Base-by-base conservation (phyloP, 2,797 vertebrate genomes). In the Onychomys arenicola region DNA sequence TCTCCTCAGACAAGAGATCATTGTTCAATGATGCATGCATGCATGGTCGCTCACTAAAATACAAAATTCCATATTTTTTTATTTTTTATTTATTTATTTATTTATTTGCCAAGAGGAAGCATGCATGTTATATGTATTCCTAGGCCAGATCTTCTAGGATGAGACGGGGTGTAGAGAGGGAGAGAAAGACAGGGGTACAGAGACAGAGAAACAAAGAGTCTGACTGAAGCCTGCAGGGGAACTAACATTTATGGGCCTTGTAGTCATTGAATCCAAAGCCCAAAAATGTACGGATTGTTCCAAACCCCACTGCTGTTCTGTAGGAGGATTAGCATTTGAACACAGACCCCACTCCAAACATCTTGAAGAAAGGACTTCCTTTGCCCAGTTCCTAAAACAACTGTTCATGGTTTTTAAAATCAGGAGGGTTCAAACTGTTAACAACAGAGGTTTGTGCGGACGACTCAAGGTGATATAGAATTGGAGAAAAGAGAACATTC, bases 261-360 rank as follows among this genome's bases (percentile, higher is more conserved):
- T 29, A 80, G 32, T 40, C 59, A 78, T 43, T 23, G 17, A 84
- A 85, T 61, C 29, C 59, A 43, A 43, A 63, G 49, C 32, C 80
- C 82, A 82, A 57, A 89, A 91, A 76, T 4, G 25, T 11, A 59
- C 78, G 59, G 37, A 85, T 55, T 52, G 67, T 88, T 86, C 32
- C 67, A 92, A 77, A 63, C 69, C 2, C 0, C 61, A 57, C 0
- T 57, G 57, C 27, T 88, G 49, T 25, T 78, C 73, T 69, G 5
- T 16, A 32, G 73, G 0, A 4, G 34, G 10, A 25, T 25, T 10
- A 67, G 59, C 75, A 95, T 59, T 52, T 23, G 1, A 77, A 69
- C 93, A 80, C 19, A 93, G 37, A 75, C 25, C 49, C 71, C 13
- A 91, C 43, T 78, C 78, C 55, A 92, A 82, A 95, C 67, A 87